Base-by-base conservation (phyloP, 2,888 invertebrate species). In the Listrodromus nycthemerus region DNA sequence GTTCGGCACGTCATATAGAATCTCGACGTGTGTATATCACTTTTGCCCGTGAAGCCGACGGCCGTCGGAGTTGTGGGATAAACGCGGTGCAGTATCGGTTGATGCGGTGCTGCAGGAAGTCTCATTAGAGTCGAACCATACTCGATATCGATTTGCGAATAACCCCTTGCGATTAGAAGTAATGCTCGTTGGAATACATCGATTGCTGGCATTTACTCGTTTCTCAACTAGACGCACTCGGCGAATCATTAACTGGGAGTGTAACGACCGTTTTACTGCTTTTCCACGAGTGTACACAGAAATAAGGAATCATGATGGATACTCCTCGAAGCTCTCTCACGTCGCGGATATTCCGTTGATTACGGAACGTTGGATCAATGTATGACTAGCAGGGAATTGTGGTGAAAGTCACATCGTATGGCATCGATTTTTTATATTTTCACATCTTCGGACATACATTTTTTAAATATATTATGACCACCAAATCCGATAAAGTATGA, bases 61-160 rank as follows among this genome's bases (percentile, higher is more conserved):
- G 76, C 65, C 63, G 65, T 52, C 41, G 74, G 74, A 19, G 30
- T 63, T 33, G 48, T 13, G 21, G 27, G 30, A 63, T 33, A 52
- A 7, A n/a, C n/a, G 16, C 7, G 7, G 27, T 6, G 7, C 2
- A 6, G 13, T 61, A 61, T 33, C 27, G 61, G n/a, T 61, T n/a
- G 27, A 27, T n/a, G 30, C 61, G 10, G 61, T 30, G 27, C 27
- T 33, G 19, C 7, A 41, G 21, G 13, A 24, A 55, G 24, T 13
- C 55, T 21, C 21, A 55, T 55, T 55, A 55, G 8, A 55, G 55
- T 55, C 24, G 55, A 21, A 24, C 21, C 4, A 55, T 21, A 55
- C 55, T 65, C 48, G n/a, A 63, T 74, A 82, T 82, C 69, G 82
- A 75, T 82, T 70, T 16, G 55, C 33, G 52, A 19, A 74, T 63